phyloP scores from a whole-genome alignment of 2,888 invertebrate genomes.

The Brenthis hecate region DNA sequence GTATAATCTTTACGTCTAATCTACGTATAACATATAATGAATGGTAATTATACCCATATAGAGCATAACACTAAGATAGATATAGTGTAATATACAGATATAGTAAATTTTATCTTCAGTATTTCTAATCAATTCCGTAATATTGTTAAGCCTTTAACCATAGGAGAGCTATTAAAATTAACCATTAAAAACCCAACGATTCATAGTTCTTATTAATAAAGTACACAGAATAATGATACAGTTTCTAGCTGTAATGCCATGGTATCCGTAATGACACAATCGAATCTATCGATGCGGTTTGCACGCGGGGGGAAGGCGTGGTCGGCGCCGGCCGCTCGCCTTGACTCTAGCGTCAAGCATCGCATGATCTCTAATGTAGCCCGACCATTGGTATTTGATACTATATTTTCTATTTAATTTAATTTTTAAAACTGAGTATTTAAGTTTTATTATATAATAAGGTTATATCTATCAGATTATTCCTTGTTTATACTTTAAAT shows the following conservation, averaged over 20 bases:
- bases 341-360: slow-evolving; percentile 81
- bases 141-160: neutral
- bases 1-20: too few species aligned
- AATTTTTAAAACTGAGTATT: too few species aligned
- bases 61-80: too few species aligned
- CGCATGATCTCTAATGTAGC: slow-evolving; percentile 73
- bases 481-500: too few species aligned
- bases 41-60: too few species aligned
- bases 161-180: neutral
- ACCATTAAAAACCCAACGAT: slow-evolving; percentile 26
- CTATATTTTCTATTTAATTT: neutral
- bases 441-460: too few species aligned
- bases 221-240: slow-evolving; percentile 34
- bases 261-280: slow-evolving; percentile 52
- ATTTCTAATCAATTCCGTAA: neutral
- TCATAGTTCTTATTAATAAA: slow-evolving; percentile 28
- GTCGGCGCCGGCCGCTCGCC: slow-evolving; percentile 81
- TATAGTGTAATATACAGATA: too few species aligned
- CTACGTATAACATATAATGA: too few species aligned
- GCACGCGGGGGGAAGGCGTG: slow-evolving; percentile 70
- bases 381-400: slow-evolving; percentile 17
- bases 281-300: slow-evolving; percentile 52
- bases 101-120: too few species aligned
- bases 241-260: slow-evolving; percentile 29
- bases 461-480: too few species aligned